A percentile compares a stretch with the other conserved stretches of the same genome.
These are phyloP conservation scores for Cranoglanis bouderius DNA, from an alignment of 2,113 vertebrate species.

Conservation along the genomic window DNA sequence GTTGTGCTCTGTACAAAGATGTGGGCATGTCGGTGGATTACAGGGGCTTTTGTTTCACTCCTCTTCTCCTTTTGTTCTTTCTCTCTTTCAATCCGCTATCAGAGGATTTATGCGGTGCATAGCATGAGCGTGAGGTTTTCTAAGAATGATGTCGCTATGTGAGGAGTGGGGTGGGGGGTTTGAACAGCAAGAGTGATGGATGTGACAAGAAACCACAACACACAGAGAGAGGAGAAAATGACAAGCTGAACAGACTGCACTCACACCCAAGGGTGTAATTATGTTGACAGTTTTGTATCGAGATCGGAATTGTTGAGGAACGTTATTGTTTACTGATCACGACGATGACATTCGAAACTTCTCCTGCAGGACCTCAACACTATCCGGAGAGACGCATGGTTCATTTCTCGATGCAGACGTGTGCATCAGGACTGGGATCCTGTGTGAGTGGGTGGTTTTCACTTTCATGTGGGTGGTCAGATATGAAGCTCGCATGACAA, in stretches of 20 bases:
- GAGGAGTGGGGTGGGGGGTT: too few species aligned
- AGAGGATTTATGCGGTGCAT: slow-evolving; percentile 7
- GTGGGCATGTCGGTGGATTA: slow-evolving; percentile 39
- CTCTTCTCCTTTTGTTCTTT: slow-evolving; percentile 54
- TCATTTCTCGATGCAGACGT: neutral
- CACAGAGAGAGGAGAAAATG: slow-evolving; percentile 24
- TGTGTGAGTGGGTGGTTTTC: neutral
- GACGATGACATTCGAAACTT: neutral
- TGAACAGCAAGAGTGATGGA: slow-evolving; percentile 22
- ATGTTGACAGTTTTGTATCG: slow-evolving; percentile 19
- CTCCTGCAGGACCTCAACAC: neutral
- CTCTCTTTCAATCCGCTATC: slow-evolving; percentile 15
- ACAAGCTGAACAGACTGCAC: slow-evolving; percentile 20
- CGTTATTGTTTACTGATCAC: slow-evolving; percentile 19
- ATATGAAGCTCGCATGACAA: neutral
- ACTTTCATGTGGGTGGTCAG: neutral
- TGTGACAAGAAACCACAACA: slow-evolving; percentile 35
- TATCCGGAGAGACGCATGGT: neutral
- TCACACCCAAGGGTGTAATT: slow-evolving; percentile 44
- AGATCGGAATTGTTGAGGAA: neutral
- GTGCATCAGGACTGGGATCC: neutral
- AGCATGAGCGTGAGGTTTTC: neutral
- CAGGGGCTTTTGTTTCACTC: slow-evolving; percentile 62
- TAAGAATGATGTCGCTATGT: neutral
- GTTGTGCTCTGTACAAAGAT: slow-evolving; percentile 28